Evolutionary conservation across 2,888 invertebrate species (phyloP).

Genomic region (Mycalesis mineus): DNA sequence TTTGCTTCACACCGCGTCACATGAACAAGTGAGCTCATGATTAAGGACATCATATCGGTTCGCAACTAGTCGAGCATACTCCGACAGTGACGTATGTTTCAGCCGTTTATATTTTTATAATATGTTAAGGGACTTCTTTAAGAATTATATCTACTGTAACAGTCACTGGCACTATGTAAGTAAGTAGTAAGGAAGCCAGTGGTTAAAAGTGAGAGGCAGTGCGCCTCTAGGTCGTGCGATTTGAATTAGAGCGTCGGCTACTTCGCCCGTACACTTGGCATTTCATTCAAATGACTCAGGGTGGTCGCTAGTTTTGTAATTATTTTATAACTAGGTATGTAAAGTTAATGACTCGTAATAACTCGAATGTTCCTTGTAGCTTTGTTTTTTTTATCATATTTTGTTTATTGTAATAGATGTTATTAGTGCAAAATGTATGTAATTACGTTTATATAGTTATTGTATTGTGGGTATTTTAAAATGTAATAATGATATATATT

Average conservation of each 20-base stretch:
- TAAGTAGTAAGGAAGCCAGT: not conserved
- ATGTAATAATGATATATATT: too few species aligned
- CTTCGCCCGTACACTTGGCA: slow-evolving; percentile 21
- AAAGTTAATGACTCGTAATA: not conserved
- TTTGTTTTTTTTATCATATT: not conserved
- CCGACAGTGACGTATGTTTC: too few species aligned
- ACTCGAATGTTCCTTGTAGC: not conserved
- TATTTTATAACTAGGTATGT: slow-evolving; percentile 11
- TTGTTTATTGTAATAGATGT: not conserved
- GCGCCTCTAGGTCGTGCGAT: slow-evolving; percentile 27
- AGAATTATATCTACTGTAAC: not conserved
- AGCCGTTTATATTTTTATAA: too few species aligned
- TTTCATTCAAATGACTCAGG: slow-evolving; percentile 29
- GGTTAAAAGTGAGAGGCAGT: slow-evolving; percentile 29
- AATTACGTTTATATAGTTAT: too few species aligned
- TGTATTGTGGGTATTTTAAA: too few species aligned
- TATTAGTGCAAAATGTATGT: too few species aligned
- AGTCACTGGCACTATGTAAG: not conserved
- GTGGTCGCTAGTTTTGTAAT: slow-evolving; percentile 20
- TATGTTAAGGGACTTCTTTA: too few species aligned
- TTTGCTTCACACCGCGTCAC: too few species aligned
- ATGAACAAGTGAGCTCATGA: too few species aligned
- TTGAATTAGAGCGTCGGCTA: slow-evolving; percentile 27
- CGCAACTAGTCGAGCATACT: too few species aligned
- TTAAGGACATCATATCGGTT: too few species aligned